phyloP scores from a whole-genome alignment of 2,797 vertebrate genomes.

The Enteromius trimaculatus region DNA sequence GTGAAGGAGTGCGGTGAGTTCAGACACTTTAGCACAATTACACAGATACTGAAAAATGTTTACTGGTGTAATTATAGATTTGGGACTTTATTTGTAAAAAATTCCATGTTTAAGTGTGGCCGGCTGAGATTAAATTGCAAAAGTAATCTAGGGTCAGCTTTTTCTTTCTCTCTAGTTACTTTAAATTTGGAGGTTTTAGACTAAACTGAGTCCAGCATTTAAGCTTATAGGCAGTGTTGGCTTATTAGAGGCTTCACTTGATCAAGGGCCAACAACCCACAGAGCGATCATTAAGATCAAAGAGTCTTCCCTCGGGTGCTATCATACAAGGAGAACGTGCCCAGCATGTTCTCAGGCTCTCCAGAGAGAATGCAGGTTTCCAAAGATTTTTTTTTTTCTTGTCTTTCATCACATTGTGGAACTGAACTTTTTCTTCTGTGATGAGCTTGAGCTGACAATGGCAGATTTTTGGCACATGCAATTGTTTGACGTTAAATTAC shows the following conservation, averaged over 20 bases:
- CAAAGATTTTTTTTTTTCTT: not conserved
- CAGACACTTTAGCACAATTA: not conserved
- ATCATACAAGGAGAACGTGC: constrained; percentile 64
- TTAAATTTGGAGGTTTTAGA: not conserved
- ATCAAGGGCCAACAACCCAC: constrained; percentile 64
- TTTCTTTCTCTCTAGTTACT: not conserved
- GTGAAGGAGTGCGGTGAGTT: constrained; percentile 93
- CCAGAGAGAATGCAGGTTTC: constrained; percentile 58
- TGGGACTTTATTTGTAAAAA: not conserved
- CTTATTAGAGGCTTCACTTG: constrained; percentile 59
- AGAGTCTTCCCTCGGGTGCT: constrained; percentile 63
- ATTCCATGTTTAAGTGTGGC: not conserved
- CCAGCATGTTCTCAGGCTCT: constrained; percentile 61
- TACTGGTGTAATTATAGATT: not conserved
- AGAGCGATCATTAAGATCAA: constrained; percentile 70
- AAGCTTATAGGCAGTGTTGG: constrained; percentile 14
- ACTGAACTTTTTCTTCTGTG: constrained; percentile 2
- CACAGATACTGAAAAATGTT: not conserved
- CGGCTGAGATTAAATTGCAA: not conserved
- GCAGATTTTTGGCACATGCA: not conserved
- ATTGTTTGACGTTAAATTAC: not conserved
- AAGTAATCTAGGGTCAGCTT: not conserved
- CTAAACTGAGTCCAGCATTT: not conserved
- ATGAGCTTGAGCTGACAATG: not conserved
- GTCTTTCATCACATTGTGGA: not conserved